Evolutionary conservation across 2,113 vertebrate genomes (phyloP), one percentile per base, ranked within the genome.

Genomic region (Cyprinodon variegatus): DNA sequence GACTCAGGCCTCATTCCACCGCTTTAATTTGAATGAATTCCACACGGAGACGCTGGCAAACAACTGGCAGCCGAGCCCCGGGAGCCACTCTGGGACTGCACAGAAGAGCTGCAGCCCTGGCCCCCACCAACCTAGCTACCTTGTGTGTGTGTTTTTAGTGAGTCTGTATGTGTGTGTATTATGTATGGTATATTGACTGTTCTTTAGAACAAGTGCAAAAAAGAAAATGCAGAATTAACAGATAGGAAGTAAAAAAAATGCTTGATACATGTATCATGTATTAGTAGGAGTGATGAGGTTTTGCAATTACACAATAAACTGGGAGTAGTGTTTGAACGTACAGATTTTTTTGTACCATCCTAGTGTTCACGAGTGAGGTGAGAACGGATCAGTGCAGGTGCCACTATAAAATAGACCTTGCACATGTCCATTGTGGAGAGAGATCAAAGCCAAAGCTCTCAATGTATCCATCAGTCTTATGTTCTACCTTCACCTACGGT

Each of bases 1-100:
- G 97, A 99, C 96, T 95, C 94, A 94, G 96, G 96, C 96, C 96
- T 97, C 96, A 97, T 98, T 98, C 96, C 97, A 95, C 96, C 95
- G 96, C 97, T 97, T 98, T 99, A 98, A 98, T 98, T 98, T 98
- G 97, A 97, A 97, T 97, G 96, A 97, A 98, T 98, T 99, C 98
- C 98, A 96, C 90, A 88, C 95, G 97, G 98, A 98, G 95, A 96
- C 92, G 92, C 96, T 96, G 96, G 96, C 97, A 99, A 98, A 99
- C 97, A 99, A 98, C 97, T 97, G 96, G 97, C 96, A 98, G 97
- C 93, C 95, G 94, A 96, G 96, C 96, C 96, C 96, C 95, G 93
- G 95, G 97, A 95, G 96, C 95, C 96, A 95, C 95, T 75, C 84
- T 95, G 96, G 96, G 96, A 97, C 96, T 92, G 94, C 95, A 94